These are phyloP conservation scores for Hyphantria cunea DNA, from an alignment of 1,140 invertebrate species.

Conservation along the genomic window DNA sequence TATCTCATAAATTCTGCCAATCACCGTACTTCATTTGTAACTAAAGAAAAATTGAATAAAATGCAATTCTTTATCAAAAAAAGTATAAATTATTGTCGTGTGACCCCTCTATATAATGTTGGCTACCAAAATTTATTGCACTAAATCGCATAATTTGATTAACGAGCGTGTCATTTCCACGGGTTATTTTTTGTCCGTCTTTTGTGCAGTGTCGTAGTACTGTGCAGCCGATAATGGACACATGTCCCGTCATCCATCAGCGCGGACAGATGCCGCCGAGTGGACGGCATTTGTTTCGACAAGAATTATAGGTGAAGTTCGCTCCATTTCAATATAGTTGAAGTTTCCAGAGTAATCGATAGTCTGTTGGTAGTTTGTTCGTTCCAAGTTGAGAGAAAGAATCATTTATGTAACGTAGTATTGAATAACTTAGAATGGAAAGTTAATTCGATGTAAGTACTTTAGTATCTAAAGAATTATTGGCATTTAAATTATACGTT, in stretches of 20 bases:
- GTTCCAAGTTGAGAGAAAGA: background rate
- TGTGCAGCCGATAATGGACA: conserved; percentile 62
- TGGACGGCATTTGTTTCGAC: conserved; percentile 48
- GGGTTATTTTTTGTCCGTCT: conserved; percentile 36
- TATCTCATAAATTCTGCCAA: conserved; percentile 22
- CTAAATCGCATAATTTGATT: conserved; percentile 64
- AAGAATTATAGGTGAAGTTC: conserved; percentile 39
- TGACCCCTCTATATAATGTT: background rate
- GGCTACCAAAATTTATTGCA: conserved; percentile 38
- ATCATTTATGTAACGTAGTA: too few species aligned
- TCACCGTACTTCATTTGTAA: conserved; percentile 20
- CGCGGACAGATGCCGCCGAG: conserved; percentile 60
- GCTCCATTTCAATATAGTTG: conserved; percentile 32
- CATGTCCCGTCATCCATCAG: conserved; percentile 68
- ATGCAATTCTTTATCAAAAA: conserved; percentile 16
- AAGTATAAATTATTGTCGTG: conserved; percentile 1
- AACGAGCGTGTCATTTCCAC: conserved; percentile 49
- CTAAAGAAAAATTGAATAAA: conserved; percentile 6
- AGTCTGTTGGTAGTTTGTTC: conserved; percentile 3
- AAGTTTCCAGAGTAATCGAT: conserved; percentile 20
- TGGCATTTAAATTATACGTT: too few species aligned
- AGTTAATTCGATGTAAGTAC: too few species aligned
- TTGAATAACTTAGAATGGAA: too few species aligned
- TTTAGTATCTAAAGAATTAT: too few species aligned
- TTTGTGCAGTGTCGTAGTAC: conserved; percentile 31